Conservation (phyloP, 2,797 vertebrate genomes). For the Esox masquinongy region DNA sequence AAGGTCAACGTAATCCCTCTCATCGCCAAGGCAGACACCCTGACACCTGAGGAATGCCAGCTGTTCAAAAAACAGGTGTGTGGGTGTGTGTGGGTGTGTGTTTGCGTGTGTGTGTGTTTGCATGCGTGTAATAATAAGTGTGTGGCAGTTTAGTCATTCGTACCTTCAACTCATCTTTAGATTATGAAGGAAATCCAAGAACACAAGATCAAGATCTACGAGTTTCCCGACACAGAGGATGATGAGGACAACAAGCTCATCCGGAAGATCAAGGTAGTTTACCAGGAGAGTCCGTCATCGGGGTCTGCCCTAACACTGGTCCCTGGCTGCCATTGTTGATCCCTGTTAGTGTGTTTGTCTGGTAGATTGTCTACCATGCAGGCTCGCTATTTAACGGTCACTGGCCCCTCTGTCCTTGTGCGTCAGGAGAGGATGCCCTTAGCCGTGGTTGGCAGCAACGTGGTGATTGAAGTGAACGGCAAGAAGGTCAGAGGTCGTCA, state of each 20-base stretch:
- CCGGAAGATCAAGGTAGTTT: constrained; percentile 80
- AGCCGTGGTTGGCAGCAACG: constrained; percentile 81
- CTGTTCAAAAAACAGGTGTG: constrained; percentile 80
- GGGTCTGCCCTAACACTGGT: constrained; percentile 12
- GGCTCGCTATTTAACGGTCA: constrained; percentile 25
- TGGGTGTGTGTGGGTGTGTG: neutral
- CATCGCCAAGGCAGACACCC: constrained; percentile 81
- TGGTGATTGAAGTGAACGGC: constrained; percentile 81
- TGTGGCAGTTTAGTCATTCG: neutral
- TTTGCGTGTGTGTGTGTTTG: neutral
- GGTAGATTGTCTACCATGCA: constrained; percentile 21
- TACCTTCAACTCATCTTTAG: constrained; percentile 46
- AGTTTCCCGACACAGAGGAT: constrained; percentile 81
- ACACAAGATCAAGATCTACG: constrained; percentile 84
- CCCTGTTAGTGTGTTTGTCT: neutral
- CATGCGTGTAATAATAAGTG: neutral
- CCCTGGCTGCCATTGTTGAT: neutral
- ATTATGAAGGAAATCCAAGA: constrained; percentile 86
- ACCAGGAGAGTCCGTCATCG: neutral
- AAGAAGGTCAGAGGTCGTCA: constrained; percentile 82
- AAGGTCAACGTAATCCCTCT: constrained; percentile 86
- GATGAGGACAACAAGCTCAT: constrained; percentile 83
- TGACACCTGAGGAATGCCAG: constrained; percentile 83
- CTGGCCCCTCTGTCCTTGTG: neutral
- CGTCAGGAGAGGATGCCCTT: constrained; percentile 79